Conservation (phyloP, 2,113 vertebrate species). For the Trematomus loennbergii region DNA sequence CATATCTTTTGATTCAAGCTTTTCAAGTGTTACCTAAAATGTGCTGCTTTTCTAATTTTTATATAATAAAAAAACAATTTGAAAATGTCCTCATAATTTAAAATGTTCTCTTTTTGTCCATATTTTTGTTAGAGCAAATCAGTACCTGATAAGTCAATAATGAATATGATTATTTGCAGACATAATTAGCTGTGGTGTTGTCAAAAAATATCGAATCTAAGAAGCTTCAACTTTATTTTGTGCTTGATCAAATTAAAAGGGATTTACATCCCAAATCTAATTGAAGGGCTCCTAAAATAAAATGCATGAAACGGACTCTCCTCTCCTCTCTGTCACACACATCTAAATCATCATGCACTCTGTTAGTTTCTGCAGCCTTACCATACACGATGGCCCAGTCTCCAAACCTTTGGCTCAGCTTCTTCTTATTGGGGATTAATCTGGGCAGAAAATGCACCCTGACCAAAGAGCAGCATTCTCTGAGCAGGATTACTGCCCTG, state of each 20-base stretch:
- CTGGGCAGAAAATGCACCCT: slow-evolving; percentile 90
- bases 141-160: background rate
- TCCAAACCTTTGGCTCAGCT: slow-evolving; percentile 88
- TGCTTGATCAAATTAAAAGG: too few relatives aligned
- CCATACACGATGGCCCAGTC: slow-evolving; percentile 93
- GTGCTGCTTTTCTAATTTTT: too few relatives aligned
- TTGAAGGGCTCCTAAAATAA: too few relatives aligned
- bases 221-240: too few relatives aligned
- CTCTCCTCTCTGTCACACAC: background rate
- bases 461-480: slow-evolving; percentile 86
- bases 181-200: background rate
- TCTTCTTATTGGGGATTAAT: slow-evolving; percentile 80
- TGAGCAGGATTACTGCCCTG: slow-evolving; percentile 82
- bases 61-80: too few relatives aligned
- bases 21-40: too few relatives aligned
- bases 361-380: slow-evolving; percentile 74
- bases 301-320: background rate
- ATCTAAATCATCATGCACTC: background rate
- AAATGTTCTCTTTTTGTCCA: too few relatives aligned
- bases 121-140: background rate
- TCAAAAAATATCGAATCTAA: too few relatives aligned
- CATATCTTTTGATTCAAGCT: too few relatives aligned
- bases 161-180: background rate
- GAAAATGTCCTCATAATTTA: too few relatives aligned
- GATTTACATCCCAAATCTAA: too few relatives aligned